Conservation (phyloP, 2,113 vertebrate genomes). For the Oncorhynchus masou region DNA sequence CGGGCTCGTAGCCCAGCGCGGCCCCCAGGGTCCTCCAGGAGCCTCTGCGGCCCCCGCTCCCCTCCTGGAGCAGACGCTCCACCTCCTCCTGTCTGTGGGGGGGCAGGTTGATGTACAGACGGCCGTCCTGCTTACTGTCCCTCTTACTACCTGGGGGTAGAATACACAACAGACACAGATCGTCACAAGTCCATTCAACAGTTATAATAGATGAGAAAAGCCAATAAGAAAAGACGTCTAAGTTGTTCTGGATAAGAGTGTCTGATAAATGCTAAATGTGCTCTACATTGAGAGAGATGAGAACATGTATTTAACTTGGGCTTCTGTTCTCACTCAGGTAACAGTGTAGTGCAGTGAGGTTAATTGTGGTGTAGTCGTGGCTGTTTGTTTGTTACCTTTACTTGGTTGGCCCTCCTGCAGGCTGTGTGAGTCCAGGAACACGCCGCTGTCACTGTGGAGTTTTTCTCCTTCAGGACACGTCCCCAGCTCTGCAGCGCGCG, state of each 20-base stretch:
- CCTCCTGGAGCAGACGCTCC: slow-evolving; percentile 77
- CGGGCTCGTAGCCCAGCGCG: slow-evolving; percentile 77
- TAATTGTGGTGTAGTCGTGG: not conserved
- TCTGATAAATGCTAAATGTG: too few species aligned
- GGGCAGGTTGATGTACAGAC: slow-evolving; percentile 71
- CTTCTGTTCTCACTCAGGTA: not conserved
- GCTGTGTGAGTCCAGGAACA: slow-evolving; percentile 80
- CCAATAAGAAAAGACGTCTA: not conserved
- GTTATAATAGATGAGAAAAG: not conserved
- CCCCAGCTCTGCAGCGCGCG: slow-evolving; percentile 76
- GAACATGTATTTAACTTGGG: not conserved
- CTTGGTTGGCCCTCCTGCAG: slow-evolving; percentile 73
- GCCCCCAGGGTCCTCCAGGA: slow-evolving; percentile 78
- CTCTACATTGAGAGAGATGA: too few species aligned
- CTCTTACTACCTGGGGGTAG: slow-evolving; percentile 62
- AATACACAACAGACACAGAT: not conserved
- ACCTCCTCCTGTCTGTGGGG: slow-evolving; percentile 79
- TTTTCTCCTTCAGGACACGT: slow-evolving; percentile 80
- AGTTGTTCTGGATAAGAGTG: too few species aligned
- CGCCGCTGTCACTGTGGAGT: slow-evolving; percentile 78
- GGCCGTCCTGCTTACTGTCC: slow-evolving; percentile 71
- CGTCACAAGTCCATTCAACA: not conserved
- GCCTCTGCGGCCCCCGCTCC: slow-evolving; percentile 54
- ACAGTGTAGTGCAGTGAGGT: not conserved
- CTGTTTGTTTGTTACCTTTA: slow-evolving; percentile 60